Percentiles rank a stretch among this genome's conserved stretches.
phyloP scores from a whole-genome alignment of 2,888 invertebrate species.

The Heliothis peltigera region DNA sequence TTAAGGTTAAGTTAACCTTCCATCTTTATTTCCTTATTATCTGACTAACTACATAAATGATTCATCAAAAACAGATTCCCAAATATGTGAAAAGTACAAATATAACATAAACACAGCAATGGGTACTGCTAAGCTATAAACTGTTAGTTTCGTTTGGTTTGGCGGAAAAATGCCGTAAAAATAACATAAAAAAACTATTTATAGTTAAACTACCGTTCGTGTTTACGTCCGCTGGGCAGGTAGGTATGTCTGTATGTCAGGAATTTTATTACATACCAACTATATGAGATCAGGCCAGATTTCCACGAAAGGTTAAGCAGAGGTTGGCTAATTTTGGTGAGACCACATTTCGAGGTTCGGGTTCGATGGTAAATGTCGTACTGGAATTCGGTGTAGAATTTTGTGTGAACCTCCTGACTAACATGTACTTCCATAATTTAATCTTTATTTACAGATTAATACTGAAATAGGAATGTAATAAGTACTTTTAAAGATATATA shows the following conservation, averaged over 20 bases:
- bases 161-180: slow-evolving; percentile 30
- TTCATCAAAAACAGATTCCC: slow-evolving; percentile 9
- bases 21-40: not conserved
- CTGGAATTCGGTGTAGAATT: too few relatives aligned
- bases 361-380: too few relatives aligned
- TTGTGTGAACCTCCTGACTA: too few relatives aligned
- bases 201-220: slow-evolving; percentile 33
- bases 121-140: slow-evolving; percentile 39
- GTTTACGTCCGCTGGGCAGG: slow-evolving; percentile 31
- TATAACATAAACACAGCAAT: slow-evolving; percentile 14
- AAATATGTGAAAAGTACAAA: slow-evolving; percentile 28
- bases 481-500: too few relatives aligned
- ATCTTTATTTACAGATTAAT: too few relatives aligned
- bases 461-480: too few relatives aligned
- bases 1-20: too few relatives aligned
- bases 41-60: not conserved
- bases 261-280: slow-evolving; percentile 3
- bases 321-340: too few relatives aligned
- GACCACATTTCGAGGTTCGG: too few relatives aligned
- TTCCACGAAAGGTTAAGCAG: too few relatives aligned
- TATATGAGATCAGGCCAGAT: not conserved
- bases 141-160: slow-evolving; percentile 40
- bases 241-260: not conserved
- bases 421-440: too few relatives aligned
- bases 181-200: slow-evolving; percentile 38